Evolutionary conservation across 2,797 vertebrate species (phyloP).

Genomic region (Coilia nasus): DNA sequence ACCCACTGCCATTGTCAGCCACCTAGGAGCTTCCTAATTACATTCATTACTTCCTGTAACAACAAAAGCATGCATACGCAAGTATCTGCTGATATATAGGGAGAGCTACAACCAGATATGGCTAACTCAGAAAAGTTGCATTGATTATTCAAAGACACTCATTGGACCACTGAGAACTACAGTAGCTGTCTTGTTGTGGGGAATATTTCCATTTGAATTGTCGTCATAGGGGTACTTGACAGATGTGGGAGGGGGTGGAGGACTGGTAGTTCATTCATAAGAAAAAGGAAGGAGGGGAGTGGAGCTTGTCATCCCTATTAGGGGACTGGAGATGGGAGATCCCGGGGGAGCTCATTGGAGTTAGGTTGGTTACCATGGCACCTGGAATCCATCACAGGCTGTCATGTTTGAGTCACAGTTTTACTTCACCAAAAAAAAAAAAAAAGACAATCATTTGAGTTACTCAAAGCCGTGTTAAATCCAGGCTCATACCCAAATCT

Average conservation of each 20-base stretch:
- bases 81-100: neutral
- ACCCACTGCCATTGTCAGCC: neutral
- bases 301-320: neutral
- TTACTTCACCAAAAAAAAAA: neutral
- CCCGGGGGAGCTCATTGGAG: slow-evolving; percentile 29
- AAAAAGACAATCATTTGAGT: neutral
- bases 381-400: slow-evolving; percentile 20
- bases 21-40: neutral
- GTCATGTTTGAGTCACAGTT: slow-evolving; percentile 33
- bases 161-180: neutral
- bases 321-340: neutral
- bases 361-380: slow-evolving; percentile 31
- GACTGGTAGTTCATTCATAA: slow-evolving; percentile 8
- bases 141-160: neutral
- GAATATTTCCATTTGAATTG: neutral
- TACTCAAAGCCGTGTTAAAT: neutral
- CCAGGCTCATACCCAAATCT: neutral
- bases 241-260: neutral
- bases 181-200: neutral
- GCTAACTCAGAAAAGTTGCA: neutral
- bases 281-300: neutral
- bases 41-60: neutral
- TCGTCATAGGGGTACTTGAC: neutral
- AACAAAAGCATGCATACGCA: neutral
- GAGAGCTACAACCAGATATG: neutral